Percentiles rank a stretch among this genome's conserved stretches.
Evolutionary conservation across 1,140 invertebrate genomes (phyloP).

Genomic region (Diabrotica virgifera): DNA sequence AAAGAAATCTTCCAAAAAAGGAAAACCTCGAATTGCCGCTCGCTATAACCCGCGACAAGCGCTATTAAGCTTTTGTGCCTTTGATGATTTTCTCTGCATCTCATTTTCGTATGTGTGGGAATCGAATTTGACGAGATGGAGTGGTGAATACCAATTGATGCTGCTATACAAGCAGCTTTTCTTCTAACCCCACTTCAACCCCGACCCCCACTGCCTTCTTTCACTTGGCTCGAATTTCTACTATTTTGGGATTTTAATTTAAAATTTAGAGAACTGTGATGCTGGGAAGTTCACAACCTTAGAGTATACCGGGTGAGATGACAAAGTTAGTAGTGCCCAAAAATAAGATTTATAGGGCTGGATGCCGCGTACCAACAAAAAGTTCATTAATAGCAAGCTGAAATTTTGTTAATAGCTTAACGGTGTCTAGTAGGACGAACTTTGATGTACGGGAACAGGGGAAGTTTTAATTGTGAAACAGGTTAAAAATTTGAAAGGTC

Average conservation of each 20-base stretch:
- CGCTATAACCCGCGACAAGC: slow-evolving; percentile 24
- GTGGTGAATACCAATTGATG: slow-evolving; percentile 49
- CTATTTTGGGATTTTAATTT: slow-evolving; percentile 16
- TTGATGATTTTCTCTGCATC: slow-evolving; percentile 50
- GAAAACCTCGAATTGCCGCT: slow-evolving; percentile 38
- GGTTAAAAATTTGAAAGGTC: too few species aligned
- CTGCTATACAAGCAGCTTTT: slow-evolving; percentile 40
- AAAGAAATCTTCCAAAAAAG: slow-evolving; percentile 20
- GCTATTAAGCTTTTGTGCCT: slow-evolving; percentile 48
- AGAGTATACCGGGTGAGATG: background rate
- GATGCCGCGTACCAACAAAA: too few species aligned
- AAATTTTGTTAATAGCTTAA: too few species aligned
- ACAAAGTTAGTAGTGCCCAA: too few species aligned
- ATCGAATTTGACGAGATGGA: slow-evolving; percentile 48
- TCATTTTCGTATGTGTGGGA: slow-evolving; percentile 48
- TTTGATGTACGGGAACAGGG: too few species aligned
- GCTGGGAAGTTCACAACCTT: background rate
- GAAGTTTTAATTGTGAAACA: too few species aligned
- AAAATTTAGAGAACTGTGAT: slow-evolving; percentile 5
- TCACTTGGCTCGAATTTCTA: slow-evolving; percentile 19
- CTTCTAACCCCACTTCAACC: slow-evolving; percentile 25
- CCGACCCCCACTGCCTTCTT: slow-evolving; percentile 7
- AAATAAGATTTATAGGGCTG: too few species aligned
- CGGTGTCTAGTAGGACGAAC: too few species aligned
- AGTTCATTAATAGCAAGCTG: too few species aligned